phyloP scores from a whole-genome alignment of 2,797 vertebrate genomes.

The Cyprinella venusta region DNA sequence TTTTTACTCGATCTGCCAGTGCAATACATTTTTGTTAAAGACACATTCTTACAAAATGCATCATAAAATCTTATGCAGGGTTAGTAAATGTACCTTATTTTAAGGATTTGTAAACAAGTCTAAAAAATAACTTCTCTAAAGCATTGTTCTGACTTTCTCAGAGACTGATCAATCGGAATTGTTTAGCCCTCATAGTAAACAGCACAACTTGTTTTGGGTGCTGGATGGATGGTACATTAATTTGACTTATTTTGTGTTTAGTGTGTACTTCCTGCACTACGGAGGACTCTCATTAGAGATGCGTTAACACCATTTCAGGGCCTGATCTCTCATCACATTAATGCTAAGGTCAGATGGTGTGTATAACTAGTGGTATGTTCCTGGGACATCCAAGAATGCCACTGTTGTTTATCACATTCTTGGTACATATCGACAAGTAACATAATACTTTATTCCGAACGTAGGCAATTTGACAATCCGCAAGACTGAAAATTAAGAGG shows the following conservation, averaged over 20 bases:
- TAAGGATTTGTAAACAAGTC: not conserved
- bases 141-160: not conserved
- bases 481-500: conserved; percentile 79
- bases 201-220: not conserved
- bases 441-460: conserved; percentile 60
- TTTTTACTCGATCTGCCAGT: not conserved
- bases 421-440: conserved; percentile 68
- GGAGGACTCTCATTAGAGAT: conserved; percentile 29
- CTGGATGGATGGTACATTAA: conserved; percentile 40
- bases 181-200: not conserved
- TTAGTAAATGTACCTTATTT: not conserved
- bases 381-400: conserved; percentile 66
- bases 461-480: conserved; percentile 67
- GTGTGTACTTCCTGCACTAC: conserved; percentile 38
- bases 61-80: not conserved
- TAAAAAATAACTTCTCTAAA: not conserved
- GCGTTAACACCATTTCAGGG: conserved; percentile 4
- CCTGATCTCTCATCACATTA: conserved; percentile 43
- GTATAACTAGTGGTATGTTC: conserved; percentile 60
- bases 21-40: not conserved
- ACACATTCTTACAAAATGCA: not conserved
- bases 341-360: conserved; percentile 55
- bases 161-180: not conserved
- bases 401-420: conserved; percentile 74
- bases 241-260: conserved; percentile 52